Evolutionary conservation across 2,797 vertebrate species (phyloP), one percentile per base, ranked within the genome.

Genomic region (Tauraco hartlaubi): DNA sequence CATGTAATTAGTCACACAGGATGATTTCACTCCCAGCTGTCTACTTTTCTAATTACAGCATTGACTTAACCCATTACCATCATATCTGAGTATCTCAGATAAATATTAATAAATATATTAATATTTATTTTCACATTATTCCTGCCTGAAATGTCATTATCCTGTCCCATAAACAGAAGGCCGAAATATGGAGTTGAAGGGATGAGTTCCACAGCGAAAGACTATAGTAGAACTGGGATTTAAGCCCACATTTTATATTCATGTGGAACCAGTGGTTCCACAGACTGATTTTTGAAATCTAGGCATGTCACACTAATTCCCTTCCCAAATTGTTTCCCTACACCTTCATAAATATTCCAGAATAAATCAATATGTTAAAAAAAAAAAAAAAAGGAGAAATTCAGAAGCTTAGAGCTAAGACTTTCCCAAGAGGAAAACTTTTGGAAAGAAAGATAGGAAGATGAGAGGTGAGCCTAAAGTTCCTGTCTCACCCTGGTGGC

Each of bases 1-100:
- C n/a, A 44, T 78, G 58, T 71, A 84, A 91, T 85, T 74, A 83
- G 85, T 83, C 68, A 64, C 76, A 91, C 58, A 81, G 62, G 87
- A 75, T 87, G 7, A 25, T 69, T 95, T 80, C 35, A 48, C 6
- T 95, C 54, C 58, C 82, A 91, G 73, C n/a, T 92, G n/a, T 62
- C 55, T 72, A n/a, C 58, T 69, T 81, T 68, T 83, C 54, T 90
- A 89, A 79, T 74, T 83, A 72, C 28, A 52, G 15, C 56, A n/a
- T 71, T 85, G 51, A 20, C 49, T 83, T 90, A 77, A 67, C 39
- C 41, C 28, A 2, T 72, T 83, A 8, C 29, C 9, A 51, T 56
- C 23, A 5, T 73, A 71, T 61, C n/a, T 61, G 67, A 46, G 37
- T 28, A 74, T 67, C 69, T 88, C 35, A 84, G 43, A n/a, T n/a